Base-by-base conservation (phyloP, 2,888 invertebrate genomes). In the Pardosa pseudoannulata region DNA sequence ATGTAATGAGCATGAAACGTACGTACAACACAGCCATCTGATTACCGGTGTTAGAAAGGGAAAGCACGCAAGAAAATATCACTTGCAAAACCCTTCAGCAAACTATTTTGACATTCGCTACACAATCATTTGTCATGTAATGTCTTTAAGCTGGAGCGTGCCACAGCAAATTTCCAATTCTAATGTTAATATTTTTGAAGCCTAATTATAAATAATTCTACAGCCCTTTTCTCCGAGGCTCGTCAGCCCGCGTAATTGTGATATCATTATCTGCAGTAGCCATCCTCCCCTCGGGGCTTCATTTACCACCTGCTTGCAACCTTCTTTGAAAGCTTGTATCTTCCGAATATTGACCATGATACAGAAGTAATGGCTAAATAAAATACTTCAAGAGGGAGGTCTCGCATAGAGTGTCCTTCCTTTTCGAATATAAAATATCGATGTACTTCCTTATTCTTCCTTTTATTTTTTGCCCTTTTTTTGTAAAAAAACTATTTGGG, bases 181-280 rank as follows among this genome's bases (percentile, higher is more conserved):
- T 46, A 46, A 46, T 46, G 41, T n/a, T 46, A 46, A 46, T n/a
- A 46, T 46, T 46, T 46, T 46, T 46, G 41, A 46, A 13, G 6
- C 41, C 16, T 46, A 46, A 46, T 46, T 46, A 46, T n/a, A 13
- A 46, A 46, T 46, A 46, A 46, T 46, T 46, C 41, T 46, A 46
- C 16, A 16, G 41, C 41, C 16, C 9, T 46, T n/a, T 46, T 46
- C 41, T 16, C 16, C 9, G 41, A n/a, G 16, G 41, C 16, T 46
- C 41, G 16, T 46, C 41, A 46, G 41, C 16, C 16, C 16, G 6
- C 6, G 41, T 46, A 46, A 46, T 46, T n/a, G 41, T 46, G 41
- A 46, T 46, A 46, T 46, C 41, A 46, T 46, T 46, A 46, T 16
- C 41, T 46, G 41, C 41, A 46, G 41, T 46, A 46, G 13, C 41